Conservation (phyloP, 30 jellyfish, hydroid and myxozoan species). For the Hydra vulgaris region DNA sequence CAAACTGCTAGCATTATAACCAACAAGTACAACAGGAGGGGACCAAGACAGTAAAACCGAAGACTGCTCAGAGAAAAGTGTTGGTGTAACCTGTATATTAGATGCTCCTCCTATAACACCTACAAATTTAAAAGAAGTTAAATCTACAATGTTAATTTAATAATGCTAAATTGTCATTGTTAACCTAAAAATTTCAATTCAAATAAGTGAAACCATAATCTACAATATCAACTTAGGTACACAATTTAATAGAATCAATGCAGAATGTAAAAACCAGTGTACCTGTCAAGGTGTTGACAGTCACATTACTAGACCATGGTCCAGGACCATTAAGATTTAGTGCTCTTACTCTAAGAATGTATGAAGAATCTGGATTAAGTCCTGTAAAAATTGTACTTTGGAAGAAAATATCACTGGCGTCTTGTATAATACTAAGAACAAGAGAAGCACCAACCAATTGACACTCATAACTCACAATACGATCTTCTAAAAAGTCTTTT, state of each 20-base stretch:
- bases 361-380: neutral
- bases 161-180: no score
- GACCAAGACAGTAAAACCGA: neutral
- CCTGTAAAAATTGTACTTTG: neutral
- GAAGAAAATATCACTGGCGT: neutral
- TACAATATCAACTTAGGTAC: no score
- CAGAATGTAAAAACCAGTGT: no score
- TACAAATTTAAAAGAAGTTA: no score
- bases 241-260: no score
- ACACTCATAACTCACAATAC: neutral
- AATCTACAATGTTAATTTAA: no score
- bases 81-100: neutral
- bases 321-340: constrained; percentile 12
- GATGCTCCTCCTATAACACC: no score
- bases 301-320: constrained; percentile 13
- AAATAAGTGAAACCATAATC: no score
- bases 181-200: no score
- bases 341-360: constrained; percentile 4
- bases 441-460: neutral
- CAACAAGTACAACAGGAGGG: neutral
- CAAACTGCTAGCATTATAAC: neutral
- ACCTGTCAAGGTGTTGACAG: neutral
- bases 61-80: neutral
- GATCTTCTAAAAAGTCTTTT: neutral
- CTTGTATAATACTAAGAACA: neutral